Evolutionary conservation across 2,888 invertebrate species (phyloP).

Genomic region (Antitype chi): DNA sequence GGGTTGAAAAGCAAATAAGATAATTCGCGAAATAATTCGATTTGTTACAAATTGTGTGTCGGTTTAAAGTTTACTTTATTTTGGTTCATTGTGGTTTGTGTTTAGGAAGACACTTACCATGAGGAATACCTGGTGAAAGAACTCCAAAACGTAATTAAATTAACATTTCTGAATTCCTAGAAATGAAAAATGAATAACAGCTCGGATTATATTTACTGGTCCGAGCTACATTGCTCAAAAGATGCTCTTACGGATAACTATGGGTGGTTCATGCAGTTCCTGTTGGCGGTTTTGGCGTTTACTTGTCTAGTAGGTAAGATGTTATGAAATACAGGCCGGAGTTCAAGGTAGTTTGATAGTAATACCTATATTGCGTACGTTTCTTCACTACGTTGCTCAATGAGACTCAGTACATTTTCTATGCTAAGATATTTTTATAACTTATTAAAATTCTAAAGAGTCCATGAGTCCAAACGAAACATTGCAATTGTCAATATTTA

Average conservation of each 20-base stretch:
- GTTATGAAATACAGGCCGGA: slow-evolving; percentile 52
- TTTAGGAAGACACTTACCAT: slow-evolving; percentile 28
- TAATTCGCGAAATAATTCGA: slow-evolving; percentile 10
- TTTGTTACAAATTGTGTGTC: slow-evolving; percentile 34
- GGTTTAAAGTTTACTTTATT: slow-evolving; percentile 10
- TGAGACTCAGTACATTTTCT: slow-evolving; percentile 1
- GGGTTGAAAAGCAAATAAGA: slow-evolving; percentile 7
- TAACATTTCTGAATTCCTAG: slow-evolving; percentile 43
- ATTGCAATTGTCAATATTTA: too few relatives aligned
- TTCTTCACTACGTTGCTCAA: slow-evolving; percentile 28
- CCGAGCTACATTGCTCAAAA: slow-evolving; percentile 92
- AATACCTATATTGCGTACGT: slow-evolving; percentile 42
- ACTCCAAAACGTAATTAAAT: slow-evolving; percentile 23
- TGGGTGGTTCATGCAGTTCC: slow-evolving; percentile 94
- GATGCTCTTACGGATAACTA: slow-evolving; percentile 93
- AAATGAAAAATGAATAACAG: slow-evolving; percentile 88
- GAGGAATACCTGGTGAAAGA: slow-evolving; percentile 46
- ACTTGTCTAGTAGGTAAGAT: slow-evolving; percentile 93
- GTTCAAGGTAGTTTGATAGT: slow-evolving; percentile 56
- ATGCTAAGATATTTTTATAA: background rate
- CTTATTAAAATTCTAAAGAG: too few relatives aligned
- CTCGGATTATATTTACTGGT: slow-evolving; percentile 85
- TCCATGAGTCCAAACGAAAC: too few relatives aligned
- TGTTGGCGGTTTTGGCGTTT: slow-evolving; percentile 93
- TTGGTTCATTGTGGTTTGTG: slow-evolving; percentile 1